A percentile compares a stretch with the other conserved stretches of the same genome.
These are phyloP conservation scores for Otus sunia DNA, from an alignment of 2,113 vertebrate species.

Conservation along the genomic window DNA sequence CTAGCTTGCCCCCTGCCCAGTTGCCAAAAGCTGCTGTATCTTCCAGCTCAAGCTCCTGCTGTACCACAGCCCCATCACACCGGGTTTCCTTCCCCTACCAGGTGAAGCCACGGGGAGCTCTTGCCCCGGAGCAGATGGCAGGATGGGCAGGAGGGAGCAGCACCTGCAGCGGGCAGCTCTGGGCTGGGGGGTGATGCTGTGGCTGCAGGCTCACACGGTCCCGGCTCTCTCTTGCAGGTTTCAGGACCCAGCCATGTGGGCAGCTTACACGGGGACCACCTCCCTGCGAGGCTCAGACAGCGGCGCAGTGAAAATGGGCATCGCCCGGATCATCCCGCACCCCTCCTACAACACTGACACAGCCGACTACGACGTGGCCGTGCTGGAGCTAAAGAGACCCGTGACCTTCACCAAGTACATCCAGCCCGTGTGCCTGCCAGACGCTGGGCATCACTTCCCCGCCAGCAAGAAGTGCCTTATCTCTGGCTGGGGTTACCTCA, in stretches of 20 bases:
- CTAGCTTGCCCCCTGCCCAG: fast-evolving
- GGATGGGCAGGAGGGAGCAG: neutral
- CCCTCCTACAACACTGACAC: slow-evolving; percentile 81
- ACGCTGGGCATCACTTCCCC: slow-evolving; percentile 79
- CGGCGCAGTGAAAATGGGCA: slow-evolving; percentile 62
- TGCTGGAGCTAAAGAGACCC: slow-evolving; percentile 84
- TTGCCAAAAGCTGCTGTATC: neutral
- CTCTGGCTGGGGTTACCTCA: slow-evolving; percentile 92
- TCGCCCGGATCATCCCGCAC: slow-evolving; percentile 80
- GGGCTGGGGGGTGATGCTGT: neutral
- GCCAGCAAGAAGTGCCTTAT: slow-evolving; percentile 85
- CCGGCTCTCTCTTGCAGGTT: slow-evolving; percentile 42
- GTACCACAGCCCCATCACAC: fast-evolving
- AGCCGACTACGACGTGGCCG: slow-evolving; percentile 84
- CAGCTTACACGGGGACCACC: slow-evolving; percentile 81
- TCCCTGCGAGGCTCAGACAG: slow-evolving; percentile 72
- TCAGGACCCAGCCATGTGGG: slow-evolving; percentile 79
- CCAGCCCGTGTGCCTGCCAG: slow-evolving; percentile 90
- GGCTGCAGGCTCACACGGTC: neutral
- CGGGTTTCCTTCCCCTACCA: neutral
- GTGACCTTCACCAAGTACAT: slow-evolving; percentile 79
- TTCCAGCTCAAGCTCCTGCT: neutral
- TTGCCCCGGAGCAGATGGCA: neutral
- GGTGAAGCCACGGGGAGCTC: neutral
- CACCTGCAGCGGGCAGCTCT: fast-evolving